Base-by-base conservation (phyloP, 2,797 vertebrate genomes). In the Silurus aristotelis region DNA sequence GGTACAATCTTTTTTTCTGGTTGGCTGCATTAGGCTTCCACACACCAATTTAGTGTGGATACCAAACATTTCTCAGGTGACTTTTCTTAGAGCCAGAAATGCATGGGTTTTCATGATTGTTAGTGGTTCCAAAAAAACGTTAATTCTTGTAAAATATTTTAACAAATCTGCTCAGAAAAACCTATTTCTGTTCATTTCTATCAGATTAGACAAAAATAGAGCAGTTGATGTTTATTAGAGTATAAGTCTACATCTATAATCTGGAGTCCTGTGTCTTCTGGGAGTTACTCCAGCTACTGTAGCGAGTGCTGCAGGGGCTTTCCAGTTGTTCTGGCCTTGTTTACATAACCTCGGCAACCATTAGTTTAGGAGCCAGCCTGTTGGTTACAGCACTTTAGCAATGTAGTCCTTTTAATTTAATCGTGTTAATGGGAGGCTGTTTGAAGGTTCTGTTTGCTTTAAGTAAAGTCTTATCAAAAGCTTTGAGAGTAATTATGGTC, bases 371-470 rank as follows among this genome's bases (percentile, higher is more conserved):
- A 85, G 85, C 84, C 87, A 91, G 88, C 83, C 73, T 52, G 79
- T 84, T 17, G 84, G 83, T 87, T 76, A 82, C 19, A 77, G 79
- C 81, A 76, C 85, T 82, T 87, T 81, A 89, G 89, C 90, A 91
- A 87, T 84, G 68, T 63, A 87, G 63, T 78, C 78, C 76, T 58
- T 84, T 91, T 91, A 89, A 90, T 86, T 91, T 81, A 85, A 87
- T 71, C 87, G 89, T 90, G 88, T 86, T 86, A 86, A 86, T 86
- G 88, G 87, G 82, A 68, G 88, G 83, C 75, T 84, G 89, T 91
- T 89, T 89, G 87, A 87, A 88, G 38, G 87, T 75, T 75, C 85
- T 90, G 86, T 90, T 92, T 92, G 89, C 92, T 93, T 93, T 92
- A 85, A 89, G 87, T 87, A 77, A 90, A 85, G 84, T 67, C 84